Percentiles rank a stretch among this genome's conserved stretches.
Conservation (phyloP, 1,140 invertebrate species). For the Microplitis demolitor region DNA sequence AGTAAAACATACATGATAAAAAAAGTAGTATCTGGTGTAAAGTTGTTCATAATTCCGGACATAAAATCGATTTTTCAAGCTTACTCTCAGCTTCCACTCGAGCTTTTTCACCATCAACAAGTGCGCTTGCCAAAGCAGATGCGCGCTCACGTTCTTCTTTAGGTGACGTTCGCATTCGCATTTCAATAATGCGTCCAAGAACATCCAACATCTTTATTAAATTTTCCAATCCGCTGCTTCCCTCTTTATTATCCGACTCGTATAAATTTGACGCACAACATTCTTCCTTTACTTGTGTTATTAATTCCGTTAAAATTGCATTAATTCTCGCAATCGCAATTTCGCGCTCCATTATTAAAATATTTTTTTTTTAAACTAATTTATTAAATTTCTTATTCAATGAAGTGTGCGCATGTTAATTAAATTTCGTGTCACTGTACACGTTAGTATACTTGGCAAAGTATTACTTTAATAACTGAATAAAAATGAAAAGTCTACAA, state of each 20-base stretch:
- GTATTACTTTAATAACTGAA: no score
- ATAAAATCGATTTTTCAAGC: slow-evolving; percentile 4
- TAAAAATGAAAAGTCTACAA: no score
- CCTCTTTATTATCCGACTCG: neutral
- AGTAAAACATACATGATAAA: neutral
- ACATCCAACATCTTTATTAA: slow-evolving; percentile 29
- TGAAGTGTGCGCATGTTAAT: no score
- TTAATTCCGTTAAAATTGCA: slow-evolving; percentile 1
- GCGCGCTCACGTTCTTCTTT: slow-evolving; percentile 34
- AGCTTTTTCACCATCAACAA: slow-evolving; percentile 13
- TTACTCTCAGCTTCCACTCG: slow-evolving; percentile 23
- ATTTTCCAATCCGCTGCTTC: neutral
- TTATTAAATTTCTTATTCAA: neutral
- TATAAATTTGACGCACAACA: no score
- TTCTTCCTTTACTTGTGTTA: neutral
- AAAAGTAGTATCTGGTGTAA: slow-evolving; percentile 14
- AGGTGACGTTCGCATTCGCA: slow-evolving; percentile 38
- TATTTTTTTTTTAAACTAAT: neutral
- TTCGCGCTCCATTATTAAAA: slow-evolving; percentile 8
- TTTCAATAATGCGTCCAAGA: slow-evolving; percentile 33
- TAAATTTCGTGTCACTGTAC: no score
- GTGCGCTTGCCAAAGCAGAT: slow-evolving; percentile 31
- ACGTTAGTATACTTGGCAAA: no score
- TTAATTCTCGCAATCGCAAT: neutral
- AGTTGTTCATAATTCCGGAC: slow-evolving; percentile 1